Evolutionary conservation across 2,113 vertebrate species (phyloP), one percentile per base, ranked within the genome.

Genomic region (Philantomba maxwellii): DNA sequence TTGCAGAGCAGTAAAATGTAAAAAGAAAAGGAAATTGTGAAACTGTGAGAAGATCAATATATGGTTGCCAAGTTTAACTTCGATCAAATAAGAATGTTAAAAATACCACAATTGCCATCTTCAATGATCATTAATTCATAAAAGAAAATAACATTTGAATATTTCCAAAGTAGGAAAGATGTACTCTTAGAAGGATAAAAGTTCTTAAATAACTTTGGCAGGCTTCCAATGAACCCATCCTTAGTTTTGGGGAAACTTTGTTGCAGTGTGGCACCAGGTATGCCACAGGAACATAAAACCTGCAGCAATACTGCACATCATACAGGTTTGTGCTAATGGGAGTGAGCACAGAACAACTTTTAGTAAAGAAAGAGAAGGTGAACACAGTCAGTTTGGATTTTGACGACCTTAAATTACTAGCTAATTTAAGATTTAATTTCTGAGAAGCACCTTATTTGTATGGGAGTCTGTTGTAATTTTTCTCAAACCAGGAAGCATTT

Each of bases 1-100:
- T 92, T 91, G 45, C 49, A 93, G 43, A 62, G 36, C 75, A 92
- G 66, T 90, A 82, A 92, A 92, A 95, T 70, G 49, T 58, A 89
- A 89, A 96, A 80, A 86, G 73, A 78, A 75, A 78, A 96, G 45
- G 84, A 75, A 92, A 85, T 64, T 21, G 33, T 92, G 78, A 47
- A 92, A 82, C 43, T 21, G 28, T 92, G 82, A 53, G 78, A 87
- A 86, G 77, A 57, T 81, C 28, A 60, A 33, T 33, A 77, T 58
- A 70, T 47, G 51, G 77, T 60, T 60, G 53, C 36, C 75, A 96
- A 90, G 75, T 87, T 94, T 90, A 91, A 90, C 90, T 93, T 3
- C 39, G 75, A 94, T 89, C 77, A 51, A 97, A 87, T 53, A 73
- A 90, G 66, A n/a, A 75, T 45, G 23, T 58, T 82, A 84, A 92